Evolutionary conservation across 2,888 invertebrate genomes (phyloP), one percentile per base, ranked within the genome.

Genomic region (Pycnomerus fuliginosus): DNA sequence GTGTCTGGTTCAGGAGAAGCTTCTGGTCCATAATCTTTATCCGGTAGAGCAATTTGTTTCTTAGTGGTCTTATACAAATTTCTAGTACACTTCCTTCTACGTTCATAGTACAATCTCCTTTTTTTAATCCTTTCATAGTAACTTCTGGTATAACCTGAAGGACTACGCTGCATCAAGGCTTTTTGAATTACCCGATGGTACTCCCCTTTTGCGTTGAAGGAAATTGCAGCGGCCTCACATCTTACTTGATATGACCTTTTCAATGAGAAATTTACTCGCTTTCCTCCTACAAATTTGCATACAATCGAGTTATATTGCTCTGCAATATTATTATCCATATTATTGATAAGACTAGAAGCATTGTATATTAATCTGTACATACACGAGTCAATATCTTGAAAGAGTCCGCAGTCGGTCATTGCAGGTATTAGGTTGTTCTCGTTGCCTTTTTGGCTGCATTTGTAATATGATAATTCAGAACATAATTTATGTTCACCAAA

Each of bases 261-360:
- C 10, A 3, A 5, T 10, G 10, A 25, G 10, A 25, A 25, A 25
- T 25, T 25, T 8, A 25, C 10, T 4, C 27, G 27, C 10, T 25
- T 25, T 25, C 27, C 27, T 8, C 27, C 5, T 10, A 25, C 27
- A 25, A 25, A 25, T 31, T 31, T 16, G 2, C 10, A n/a, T 11
- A 28, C 28, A 11, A 28, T 2, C 8, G 28, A 28, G 12, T 28
- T 28, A 3, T 28, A 28, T 2, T 12, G 12, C 12, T 2, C 28
- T 28, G 28, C 28, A 8, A 12, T 8, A 28, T 28, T 28, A 2
- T 28, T 28, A 8, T 16, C 10, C 32, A 32, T 32, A 16, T 32
- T 13, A 11, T 16, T 7, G 16, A 32, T 11, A 8, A 32, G 16
- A 20, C 32, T 32, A 13, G 16, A n/a, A 11, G 34, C 34, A 16